Base-by-base conservation (phyloP, 1,140 invertebrate species). In the Eciton burchellii region DNA sequence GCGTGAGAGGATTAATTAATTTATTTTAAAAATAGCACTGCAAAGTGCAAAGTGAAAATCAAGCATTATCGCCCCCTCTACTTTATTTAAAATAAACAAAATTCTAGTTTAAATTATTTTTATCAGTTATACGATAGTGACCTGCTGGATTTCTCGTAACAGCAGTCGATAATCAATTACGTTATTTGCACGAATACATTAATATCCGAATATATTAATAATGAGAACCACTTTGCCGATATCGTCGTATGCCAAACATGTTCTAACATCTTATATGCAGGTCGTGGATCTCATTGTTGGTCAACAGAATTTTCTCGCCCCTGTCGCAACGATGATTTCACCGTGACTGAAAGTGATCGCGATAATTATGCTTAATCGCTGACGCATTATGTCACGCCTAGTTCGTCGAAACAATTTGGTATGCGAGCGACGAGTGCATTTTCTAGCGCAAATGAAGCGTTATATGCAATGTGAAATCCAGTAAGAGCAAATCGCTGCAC, bases 311-410 rank as follows among this genome's bases (percentile, higher is more conserved):
- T 91, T 91, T 89, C 89, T 79, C 72, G 52, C 65, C 11, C 65
- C 47, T 92, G 88, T 92, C 81, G 91, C 91, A 92, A 92, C 85
- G 72, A 19, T 49, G 73, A 91, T 92, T 92, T 92, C 91, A 90
- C 91, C 87, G 52, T 77, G 56, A 87, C 87, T 84, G 90, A 92
- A 92, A 93, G 90, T 91, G 43, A 84, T 81, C 59, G 65, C 82
- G 76, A 88, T 90, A 76, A 88, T 90, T 88, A 83, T 85, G 70
- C 65, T 70, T 79, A 65, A 24, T 14, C 41, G 54, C 68, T 63
- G 57, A 57, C 47, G 66, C 74, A 84, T 86, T 85, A 87, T 74
- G 86, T 86, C 62, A 85, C 8, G 63, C 19, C 14, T 43, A 19
- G 11, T 47, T 74, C 24, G 43, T 11, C 35, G 19, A 56, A 56